Evolutionary conservation across 2,888 invertebrate species (phyloP), one percentile per base, ranked within the genome.

Genomic region (Eupithecia inturbata): DNA sequence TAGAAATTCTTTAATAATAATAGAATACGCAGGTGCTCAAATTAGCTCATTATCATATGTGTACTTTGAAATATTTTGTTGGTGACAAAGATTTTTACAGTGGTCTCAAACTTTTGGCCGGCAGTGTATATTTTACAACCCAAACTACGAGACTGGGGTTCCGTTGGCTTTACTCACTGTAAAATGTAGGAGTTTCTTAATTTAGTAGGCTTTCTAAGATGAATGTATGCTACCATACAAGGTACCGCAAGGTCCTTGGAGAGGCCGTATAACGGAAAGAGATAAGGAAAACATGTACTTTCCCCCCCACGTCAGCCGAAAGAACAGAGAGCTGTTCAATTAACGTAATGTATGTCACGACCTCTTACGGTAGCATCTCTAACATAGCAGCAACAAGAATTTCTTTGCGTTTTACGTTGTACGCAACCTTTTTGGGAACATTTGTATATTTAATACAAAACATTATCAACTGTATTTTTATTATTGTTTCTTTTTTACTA

Each of bases 41-140:
- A n/a, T n/a, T n/a, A n/a, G n/a, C n/a, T n/a, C n/a, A n/a, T n/a
- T n/a, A n/a, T n/a, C n/a, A n/a, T n/a, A n/a, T n/a, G n/a, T n/a
- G n/a, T n/a, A n/a, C n/a, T n/a, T n/a, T n/a, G n/a, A n/a, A n/a
- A n/a, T n/a, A n/a, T n/a, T n/a, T n/a, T n/a, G n/a, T n/a, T n/a
- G n/a, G n/a, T n/a, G n/a, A n/a, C n/a, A n/a, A n/a, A n/a, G n/a
- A n/a, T n/a, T n/a, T n/a, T n/a, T n/a, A n/a, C n/a, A n/a, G n/a
- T n/a, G n/a, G n/a, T n/a, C n/a, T n/a, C n/a, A n/a, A n/a, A n/a
- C n/a, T n/a, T n/a, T n/a, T n/a, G n/a, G n/a, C n/a, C n/a, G n/a
- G n/a, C n/a, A n/a, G n/a, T n/a, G n/a, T n/a, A 78, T 76, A 78
- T 76, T 79, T 79, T 75, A 79, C 67, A 63, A 62, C 60, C 68